Percentiles rank a stretch among this genome's conserved stretches.
phyloP scores from a whole-genome alignment of 2,888 invertebrate species.

The Drosophila lutescens region DNA sequence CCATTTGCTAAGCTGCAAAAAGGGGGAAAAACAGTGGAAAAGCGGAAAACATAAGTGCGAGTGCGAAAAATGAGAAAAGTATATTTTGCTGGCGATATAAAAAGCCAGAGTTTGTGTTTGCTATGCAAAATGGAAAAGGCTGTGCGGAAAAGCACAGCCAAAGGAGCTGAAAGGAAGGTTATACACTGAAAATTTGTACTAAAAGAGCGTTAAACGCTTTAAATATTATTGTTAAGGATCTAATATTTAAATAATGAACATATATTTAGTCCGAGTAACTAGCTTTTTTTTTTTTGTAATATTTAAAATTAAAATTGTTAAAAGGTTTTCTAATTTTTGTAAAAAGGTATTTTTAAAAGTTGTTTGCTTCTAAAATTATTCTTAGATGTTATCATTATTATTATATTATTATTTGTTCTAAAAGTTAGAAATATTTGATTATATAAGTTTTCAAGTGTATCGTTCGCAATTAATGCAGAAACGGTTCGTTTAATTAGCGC shows the following conservation, averaged over 20 bases:
- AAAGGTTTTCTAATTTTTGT: no score
- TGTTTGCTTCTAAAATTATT: no score
- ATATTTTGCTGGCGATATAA: conserved; percentile 20
- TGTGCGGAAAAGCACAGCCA: background rate
- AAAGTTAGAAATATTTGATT: no score
- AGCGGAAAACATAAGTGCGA: conserved; percentile 6
- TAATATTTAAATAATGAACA: no score
- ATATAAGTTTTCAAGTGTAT: background rate
- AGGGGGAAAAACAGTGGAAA: conserved; percentile 1
- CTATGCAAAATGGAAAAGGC: conserved; percentile 25
- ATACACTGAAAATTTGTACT: background rate
- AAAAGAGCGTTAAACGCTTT: no score
- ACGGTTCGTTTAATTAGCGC: conserved; percentile 57
- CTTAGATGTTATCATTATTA: no score
- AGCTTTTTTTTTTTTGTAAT: no score
- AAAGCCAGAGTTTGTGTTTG: conserved; percentile 12
- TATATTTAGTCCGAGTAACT: no score
- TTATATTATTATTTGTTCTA: no score
- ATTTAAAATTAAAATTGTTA: no score
- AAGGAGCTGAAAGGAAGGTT: background rate
- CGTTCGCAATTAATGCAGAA: conserved; percentile 47
- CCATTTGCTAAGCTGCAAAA: conserved; percentile 89
- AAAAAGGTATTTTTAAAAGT: no score
- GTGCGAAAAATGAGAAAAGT: conserved; percentile 8
- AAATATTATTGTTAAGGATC: no score